Conservation (phyloP, 2,113 vertebrate species). For the Hyla sarda region DNA sequence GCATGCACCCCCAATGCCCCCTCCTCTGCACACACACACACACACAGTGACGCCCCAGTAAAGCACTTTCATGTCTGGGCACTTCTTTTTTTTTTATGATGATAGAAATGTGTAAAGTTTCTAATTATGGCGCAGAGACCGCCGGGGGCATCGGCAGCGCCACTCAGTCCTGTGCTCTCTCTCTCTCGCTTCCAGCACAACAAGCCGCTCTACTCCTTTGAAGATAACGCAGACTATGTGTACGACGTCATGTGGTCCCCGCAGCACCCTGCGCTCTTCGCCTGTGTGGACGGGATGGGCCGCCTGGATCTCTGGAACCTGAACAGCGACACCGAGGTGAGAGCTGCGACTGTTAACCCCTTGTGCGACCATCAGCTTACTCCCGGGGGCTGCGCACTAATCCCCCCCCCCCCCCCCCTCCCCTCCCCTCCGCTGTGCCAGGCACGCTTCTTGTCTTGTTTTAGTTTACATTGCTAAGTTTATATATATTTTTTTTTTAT, state of each 20-base stretch:
- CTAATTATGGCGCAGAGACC: conserved; percentile 81
- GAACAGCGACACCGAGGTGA: conserved; percentile 97
- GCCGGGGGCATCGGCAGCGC: conserved; percentile 96
- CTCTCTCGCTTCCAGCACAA: conserved; percentile 90
- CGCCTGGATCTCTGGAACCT: conserved; percentile 97
- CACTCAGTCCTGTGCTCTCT: conserved; percentile 86
- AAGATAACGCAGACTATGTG: conserved; percentile 98
- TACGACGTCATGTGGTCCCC: conserved; percentile 98
- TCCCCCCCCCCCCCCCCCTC: not conserved
- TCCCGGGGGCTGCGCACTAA: not conserved
- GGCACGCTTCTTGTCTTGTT: too few species aligned
- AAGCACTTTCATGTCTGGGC: conserved; percentile 86
- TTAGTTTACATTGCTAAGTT: too few species aligned
- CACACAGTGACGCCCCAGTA: conserved; percentile 2
- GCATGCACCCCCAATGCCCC: too few species aligned
- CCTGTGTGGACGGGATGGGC: conserved; percentile 96
- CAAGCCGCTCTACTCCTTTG: conserved; percentile 97
- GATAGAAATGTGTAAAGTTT: conserved; percentile 95
- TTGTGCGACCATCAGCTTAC: conserved; percentile 48
- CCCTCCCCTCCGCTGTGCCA: too few species aligned
- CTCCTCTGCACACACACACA: too few species aligned
- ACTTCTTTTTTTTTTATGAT: too few species aligned
- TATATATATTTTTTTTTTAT: too few species aligned
- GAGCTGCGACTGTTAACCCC: conserved; percentile 65
- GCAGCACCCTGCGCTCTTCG: conserved; percentile 90